phyloP scores from a whole-genome alignment of 2,888 invertebrate species.

The Cacoxenus indagator region DNA sequence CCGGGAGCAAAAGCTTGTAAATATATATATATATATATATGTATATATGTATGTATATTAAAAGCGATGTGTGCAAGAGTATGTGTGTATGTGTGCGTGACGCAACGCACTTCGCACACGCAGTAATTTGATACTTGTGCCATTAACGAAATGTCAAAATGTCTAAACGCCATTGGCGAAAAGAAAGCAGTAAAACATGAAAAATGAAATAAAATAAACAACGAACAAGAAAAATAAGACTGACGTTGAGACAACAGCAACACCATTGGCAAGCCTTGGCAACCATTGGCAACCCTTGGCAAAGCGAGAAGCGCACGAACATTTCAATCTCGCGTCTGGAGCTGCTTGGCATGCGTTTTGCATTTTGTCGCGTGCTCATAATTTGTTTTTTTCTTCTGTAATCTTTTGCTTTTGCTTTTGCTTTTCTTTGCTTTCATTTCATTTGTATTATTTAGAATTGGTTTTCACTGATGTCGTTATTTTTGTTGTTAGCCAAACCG shows the following conservation, averaged over 20 bases:
- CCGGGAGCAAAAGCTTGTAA: no score
- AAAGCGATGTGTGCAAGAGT: background rate
- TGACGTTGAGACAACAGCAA: background rate
- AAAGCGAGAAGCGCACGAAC: no score
- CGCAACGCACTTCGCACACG: background rate
- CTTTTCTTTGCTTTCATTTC: no score
- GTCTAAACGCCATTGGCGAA: constrained; percentile 54
- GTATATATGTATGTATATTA: no score
- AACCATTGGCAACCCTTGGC: no score
- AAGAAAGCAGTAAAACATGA: background rate
- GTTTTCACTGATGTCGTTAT: background rate
- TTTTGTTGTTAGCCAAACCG: no score
- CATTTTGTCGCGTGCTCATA: constrained; percentile 6
- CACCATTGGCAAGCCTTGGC: background rate
- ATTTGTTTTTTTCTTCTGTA: background rate
- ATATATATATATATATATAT: no score
- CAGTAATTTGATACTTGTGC: constrained; percentile 58
- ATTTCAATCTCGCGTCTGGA: no score
- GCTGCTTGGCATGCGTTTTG: background rate
- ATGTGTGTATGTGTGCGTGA: background rate
- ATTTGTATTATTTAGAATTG: background rate
- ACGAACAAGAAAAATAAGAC: background rate
- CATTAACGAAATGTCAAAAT: constrained; percentile 61
- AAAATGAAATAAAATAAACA: background rate
- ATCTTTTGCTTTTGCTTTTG: background rate